These are phyloP conservation scores for Parthenolecanium corni DNA, from an alignment of 2,888 invertebrate genomes.

Conservation along the genomic window DNA sequence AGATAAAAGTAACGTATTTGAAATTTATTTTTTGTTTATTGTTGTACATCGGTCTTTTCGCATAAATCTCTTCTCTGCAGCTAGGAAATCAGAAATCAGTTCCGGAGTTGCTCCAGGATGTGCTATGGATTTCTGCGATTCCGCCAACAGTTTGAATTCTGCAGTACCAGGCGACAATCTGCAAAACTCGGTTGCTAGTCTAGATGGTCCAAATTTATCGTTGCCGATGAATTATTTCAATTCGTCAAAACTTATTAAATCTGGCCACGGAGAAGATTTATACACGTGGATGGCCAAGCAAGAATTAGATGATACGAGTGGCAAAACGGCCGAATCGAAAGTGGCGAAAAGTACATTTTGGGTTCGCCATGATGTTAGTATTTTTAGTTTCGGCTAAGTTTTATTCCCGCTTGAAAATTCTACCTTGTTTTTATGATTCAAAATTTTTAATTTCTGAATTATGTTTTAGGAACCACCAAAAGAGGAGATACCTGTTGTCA, in stretches of 20 bases:
- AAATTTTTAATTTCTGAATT: neutral
- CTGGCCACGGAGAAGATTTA: slow-evolving; percentile 64
- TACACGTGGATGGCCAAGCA: slow-evolving; percentile 96
- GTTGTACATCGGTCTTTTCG: neutral
- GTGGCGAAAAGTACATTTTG: slow-evolving; percentile 27
- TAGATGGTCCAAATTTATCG: slow-evolving; percentile 27
- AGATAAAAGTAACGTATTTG: slow-evolving; percentile 16
- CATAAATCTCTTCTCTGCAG: neutral
- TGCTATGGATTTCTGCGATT: slow-evolving; percentile 15
- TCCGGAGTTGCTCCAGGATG: neutral
- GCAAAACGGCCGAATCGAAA: slow-evolving; percentile 31
- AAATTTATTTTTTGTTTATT: neutral
- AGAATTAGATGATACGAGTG: slow-evolving; percentile 47
- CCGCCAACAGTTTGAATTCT: slow-evolving; percentile 11
- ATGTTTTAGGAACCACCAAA: slow-evolving; percentile 18
- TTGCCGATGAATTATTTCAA: slow-evolving; percentile 24
- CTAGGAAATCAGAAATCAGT: slow-evolving; percentile 12
- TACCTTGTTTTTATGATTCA: neutral
- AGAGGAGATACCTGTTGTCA: slow-evolving; percentile 13
- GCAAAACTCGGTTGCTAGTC: slow-evolving; percentile 25
- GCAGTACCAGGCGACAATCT: slow-evolving; percentile 16
- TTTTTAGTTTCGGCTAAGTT: neutral
- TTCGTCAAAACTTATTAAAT: slow-evolving; percentile 35
- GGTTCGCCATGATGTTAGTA: neutral
- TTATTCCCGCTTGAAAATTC: neutral